phyloP scores from a whole-genome alignment of 1,140 invertebrate genomes.

The Campoletis sonorensis region DNA sequence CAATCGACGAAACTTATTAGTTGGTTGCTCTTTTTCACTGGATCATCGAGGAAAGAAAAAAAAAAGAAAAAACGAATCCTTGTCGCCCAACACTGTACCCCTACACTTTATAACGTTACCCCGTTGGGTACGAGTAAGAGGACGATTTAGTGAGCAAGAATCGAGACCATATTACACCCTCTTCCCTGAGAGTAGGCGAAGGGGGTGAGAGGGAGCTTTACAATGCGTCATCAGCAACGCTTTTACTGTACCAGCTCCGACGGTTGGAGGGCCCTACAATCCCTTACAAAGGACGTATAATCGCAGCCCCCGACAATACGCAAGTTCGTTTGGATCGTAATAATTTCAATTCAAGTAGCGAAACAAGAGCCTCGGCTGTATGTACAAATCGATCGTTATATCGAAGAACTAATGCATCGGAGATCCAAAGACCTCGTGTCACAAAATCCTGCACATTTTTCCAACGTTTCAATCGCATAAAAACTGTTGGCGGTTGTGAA shows the following conservation, averaged over 20 bases:
- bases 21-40: conserved; percentile 64
- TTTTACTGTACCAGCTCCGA: conserved; percentile 58
- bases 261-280: conserved; percentile 65
- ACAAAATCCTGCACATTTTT: too few relatives aligned
- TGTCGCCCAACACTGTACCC: conserved; percentile 18
- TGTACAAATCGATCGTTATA: background rate
- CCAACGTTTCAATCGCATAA: too few relatives aligned
- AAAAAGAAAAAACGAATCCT: background rate
- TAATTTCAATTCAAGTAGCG: conserved; percentile 69
- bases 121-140: background rate
- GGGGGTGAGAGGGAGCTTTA: conserved; percentile 64
- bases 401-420: too few relatives aligned
- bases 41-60: background rate
- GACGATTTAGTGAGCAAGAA: background rate
- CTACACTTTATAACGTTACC: conserved; percentile 2
- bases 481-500: too few relatives aligned
- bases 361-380: background rate
- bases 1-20: conserved; percentile 64
- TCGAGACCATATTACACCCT: conserved; percentile 58
- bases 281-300: conserved; percentile 71
- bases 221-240: conserved; percentile 72
- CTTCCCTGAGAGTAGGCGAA: conserved; percentile 33
- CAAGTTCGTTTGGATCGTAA: conserved; percentile 74
- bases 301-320: conserved; percentile 70
- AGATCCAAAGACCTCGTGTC: too few relatives aligned